A percentile compares a stretch with the other conserved stretches of the same genome.
Conservation (phyloP, 2,888 invertebrate genomes). For the Hoplodrina ambigua region DNA sequence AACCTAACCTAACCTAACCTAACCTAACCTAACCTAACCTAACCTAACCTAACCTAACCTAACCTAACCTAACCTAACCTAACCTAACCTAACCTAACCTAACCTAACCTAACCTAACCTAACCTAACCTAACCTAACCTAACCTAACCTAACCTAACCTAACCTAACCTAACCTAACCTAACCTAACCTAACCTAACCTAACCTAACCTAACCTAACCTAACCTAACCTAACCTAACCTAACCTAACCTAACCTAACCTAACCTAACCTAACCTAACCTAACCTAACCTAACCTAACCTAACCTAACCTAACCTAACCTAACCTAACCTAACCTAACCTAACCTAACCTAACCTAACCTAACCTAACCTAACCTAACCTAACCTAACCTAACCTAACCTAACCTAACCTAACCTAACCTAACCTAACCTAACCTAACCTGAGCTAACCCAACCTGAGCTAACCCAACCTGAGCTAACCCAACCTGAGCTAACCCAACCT, state of each 20-base stretch:
- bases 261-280: conserved; percentile 37
- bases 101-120: conserved; percentile 10
- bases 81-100: conserved; percentile 36
- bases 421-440: conserved; percentile 49
- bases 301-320: conserved; percentile 22
- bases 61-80: conserved; percentile 31
- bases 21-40: conserved; percentile 31
- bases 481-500: no score
- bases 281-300: conserved; percentile 31
- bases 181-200: conserved; percentile 42
- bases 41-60: conserved; percentile 30
- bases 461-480: no score
- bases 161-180: conserved; percentile 22
- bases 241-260: conserved; percentile 36
- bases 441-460: conserved; percentile 26
- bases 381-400: conserved; percentile 48
- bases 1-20: conserved; percentile 38
- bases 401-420: conserved; percentile 46
- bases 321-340: conserved; percentile 37
- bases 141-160: conserved; percentile 45
- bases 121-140: conserved; percentile 47
- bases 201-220: conserved; percentile 46
- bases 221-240: conserved; percentile 45
- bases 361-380: conserved; percentile 43
- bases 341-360: conserved; percentile 44